Evolutionary conservation across 2,113 vertebrate genomes (phyloP), one percentile per base, ranked within the genome.

Genomic region (Deroptyus accipitrinus): DNA sequence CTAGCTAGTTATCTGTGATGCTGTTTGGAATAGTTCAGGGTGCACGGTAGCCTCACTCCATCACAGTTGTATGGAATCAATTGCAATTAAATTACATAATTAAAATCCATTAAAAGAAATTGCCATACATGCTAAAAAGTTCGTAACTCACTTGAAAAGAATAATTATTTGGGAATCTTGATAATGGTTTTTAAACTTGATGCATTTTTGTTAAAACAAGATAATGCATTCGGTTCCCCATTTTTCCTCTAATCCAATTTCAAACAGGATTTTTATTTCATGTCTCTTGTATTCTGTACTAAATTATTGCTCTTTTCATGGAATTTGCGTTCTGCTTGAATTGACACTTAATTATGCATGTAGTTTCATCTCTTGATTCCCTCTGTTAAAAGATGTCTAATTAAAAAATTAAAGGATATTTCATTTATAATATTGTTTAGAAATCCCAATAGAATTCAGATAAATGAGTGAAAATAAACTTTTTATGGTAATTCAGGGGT

Each of bases 171-270:
- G 25, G n/a, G 94, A 87, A 83, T 87, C 59, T 57, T 79, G 42
- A 61, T 93, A 68, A 83, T 70, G 25, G 39, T 76, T 89, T 95
- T 86, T 69, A 90, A 97, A 80, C 27, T 92, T 85, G 49, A 55
- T 68, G 52, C 30, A 28, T 73, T 94, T 95, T 88, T 94, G 17
- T 89, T 95, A 80, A 91, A 83, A 69, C 52, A 92, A 57, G 11
- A 31, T 78, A 69, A 86, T 73, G 44, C 59, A 55, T 83, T 75
- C 46, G 46, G 7, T 75, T 96, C 25, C 11, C 22, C 14, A 27
- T 94, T 86, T 92, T 67, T 49, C 57, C 79, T 83, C n/a, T 66
- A 20, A 52, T 72, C 35, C 28, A 76, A 51, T 92, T 93, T 46
- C 22, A 74, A 75, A 74, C 10, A 78, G 49, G 19, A 63, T 75